These are phyloP conservation scores for Cecropterus lyciades DNA, from an alignment of 1,140 invertebrate genomes.

Conservation along the genomic window DNA sequence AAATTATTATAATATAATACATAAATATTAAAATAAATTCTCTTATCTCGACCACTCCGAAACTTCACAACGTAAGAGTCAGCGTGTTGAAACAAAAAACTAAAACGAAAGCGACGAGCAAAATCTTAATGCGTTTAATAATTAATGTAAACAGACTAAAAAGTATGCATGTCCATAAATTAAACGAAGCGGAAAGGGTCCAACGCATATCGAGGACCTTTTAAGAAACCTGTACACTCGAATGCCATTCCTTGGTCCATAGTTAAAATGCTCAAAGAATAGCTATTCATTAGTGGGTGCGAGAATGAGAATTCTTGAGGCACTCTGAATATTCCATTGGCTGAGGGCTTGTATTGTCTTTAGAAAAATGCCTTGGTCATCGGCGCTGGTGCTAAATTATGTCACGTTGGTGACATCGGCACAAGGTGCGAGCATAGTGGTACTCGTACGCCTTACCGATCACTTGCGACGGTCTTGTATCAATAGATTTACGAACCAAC, in stretches of 20 bases:
- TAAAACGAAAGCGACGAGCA: slow-evolving; percentile 45
- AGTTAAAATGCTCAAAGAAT: slow-evolving; percentile 83
- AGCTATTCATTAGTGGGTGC: slow-evolving; percentile 83
- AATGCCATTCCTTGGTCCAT: slow-evolving; percentile 80
- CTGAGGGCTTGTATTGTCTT: slow-evolving; percentile 78
- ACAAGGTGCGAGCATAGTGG: slow-evolving; percentile 6
- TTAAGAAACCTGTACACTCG: slow-evolving; percentile 81
- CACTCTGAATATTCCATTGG: slow-evolving; percentile 78
- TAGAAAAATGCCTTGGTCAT: slow-evolving; percentile 72
- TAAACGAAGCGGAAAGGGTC: slow-evolving; percentile 77
- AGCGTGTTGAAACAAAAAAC: slow-evolving; percentile 16
- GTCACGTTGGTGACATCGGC: slow-evolving; percentile 59
- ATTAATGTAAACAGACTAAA: slow-evolving; percentile 80
- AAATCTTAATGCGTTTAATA: slow-evolving; percentile 70
- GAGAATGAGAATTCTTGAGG: slow-evolving; percentile 82
- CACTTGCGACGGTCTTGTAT: not conserved
- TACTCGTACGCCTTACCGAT: slow-evolving; percentile 2
- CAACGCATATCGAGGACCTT: slow-evolving; percentile 77
- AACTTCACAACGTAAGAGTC: slow-evolving; percentile 19
- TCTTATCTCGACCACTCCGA: slow-evolving; percentile 14
- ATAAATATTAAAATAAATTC: not conserved
- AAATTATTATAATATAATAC: no score
- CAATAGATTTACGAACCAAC: no score
- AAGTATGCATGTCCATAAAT: slow-evolving; percentile 74
- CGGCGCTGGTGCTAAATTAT: slow-evolving; percentile 73